These are phyloP conservation scores for Chrysochloris asiatica DNA, from an alignment of 2,113 vertebrate species.

Conservation along the genomic window DNA sequence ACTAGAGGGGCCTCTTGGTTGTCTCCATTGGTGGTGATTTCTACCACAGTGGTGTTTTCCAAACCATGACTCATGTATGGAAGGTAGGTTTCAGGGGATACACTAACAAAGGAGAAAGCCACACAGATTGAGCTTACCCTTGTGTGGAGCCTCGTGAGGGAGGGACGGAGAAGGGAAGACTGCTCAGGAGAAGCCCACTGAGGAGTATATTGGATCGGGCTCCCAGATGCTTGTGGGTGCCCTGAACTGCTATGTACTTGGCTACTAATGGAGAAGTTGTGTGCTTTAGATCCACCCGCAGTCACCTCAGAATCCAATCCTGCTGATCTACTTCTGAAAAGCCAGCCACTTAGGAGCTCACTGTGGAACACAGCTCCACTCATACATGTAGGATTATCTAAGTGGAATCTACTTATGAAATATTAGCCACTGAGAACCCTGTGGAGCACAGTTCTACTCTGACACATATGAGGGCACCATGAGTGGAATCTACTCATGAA, in stretches of 20 bases:
- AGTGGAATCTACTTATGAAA: too few species aligned
- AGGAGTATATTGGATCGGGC: not conserved
- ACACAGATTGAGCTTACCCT: rapidly evolving
- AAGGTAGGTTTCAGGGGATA: not conserved
- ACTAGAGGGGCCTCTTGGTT: not conserved
- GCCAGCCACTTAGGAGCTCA: not conserved
- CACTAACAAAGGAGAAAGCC: rapidly evolving
- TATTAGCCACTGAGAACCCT: too few species aligned
- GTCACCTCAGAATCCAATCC: not conserved
- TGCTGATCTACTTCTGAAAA: not conserved
- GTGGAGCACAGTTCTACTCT: too few species aligned
- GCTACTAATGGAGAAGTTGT: not conserved
- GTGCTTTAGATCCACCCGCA: not conserved
- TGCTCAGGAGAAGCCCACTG: rapidly evolving
- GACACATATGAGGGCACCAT: too few species aligned
- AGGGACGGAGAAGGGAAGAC: too few species aligned
- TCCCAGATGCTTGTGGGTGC: not conserved
- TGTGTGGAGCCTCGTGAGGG: not conserved
- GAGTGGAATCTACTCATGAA: too few species aligned
- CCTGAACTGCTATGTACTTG: too few species aligned
- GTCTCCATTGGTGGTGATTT: not conserved
- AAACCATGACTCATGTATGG: too few species aligned
- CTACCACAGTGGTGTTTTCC: not conserved
- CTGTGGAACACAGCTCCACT: not conserved
- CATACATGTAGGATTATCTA: too few species aligned